Evolutionary conservation across 1,140 invertebrate species (phyloP), one percentile per base, ranked within the genome.

Genomic region (Drosophila biarmipes): DNA sequence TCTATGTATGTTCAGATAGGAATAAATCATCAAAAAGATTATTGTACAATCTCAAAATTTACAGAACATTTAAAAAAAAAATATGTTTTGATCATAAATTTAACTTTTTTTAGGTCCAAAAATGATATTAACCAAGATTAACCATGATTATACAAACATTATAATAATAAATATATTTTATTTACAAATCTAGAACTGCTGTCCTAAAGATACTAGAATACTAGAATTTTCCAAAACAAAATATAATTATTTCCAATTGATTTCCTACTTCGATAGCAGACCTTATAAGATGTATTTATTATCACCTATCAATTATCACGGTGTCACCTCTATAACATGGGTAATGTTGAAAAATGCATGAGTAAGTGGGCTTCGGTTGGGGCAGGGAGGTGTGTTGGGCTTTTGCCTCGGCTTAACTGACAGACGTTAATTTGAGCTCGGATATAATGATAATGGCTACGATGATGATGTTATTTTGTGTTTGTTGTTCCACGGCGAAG

Each of bases 351-450:
- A 73, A 40, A 52, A 42, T 40, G 53, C 31, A 38, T 31, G 49
- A 15, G 48, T 31, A 35, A 21, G 8, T 42, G 45, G 19, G 49
- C 17, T 31, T 29, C 2, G 43, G 43, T 61, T 17, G 5, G 56
- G 54, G 61, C 40, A 40, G 11, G 46, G 12, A 38, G 53, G 34
- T 27, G 53, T 61, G 6, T 43, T 67, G 31, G 45, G 40, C 45
- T 55, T 66, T 24, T 38, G 61, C 49, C 40, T 21, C 17, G 27
- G 40, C 59, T 43, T n/a, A 38, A 80, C 42, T 76, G 64, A 64
- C 78, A 80, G 43, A 76, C 54, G 48, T 80, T 80, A 75, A 80
- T 80, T 80, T 75, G 71, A 29, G 59, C 34, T 43, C 21, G 53
- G 68, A 73, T 63, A 73, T 55, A 51, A 62, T 45, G 29, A 59